Conservation (phyloP, 2,113 vertebrate genomes). For the Toxotes jaculatrix region DNA sequence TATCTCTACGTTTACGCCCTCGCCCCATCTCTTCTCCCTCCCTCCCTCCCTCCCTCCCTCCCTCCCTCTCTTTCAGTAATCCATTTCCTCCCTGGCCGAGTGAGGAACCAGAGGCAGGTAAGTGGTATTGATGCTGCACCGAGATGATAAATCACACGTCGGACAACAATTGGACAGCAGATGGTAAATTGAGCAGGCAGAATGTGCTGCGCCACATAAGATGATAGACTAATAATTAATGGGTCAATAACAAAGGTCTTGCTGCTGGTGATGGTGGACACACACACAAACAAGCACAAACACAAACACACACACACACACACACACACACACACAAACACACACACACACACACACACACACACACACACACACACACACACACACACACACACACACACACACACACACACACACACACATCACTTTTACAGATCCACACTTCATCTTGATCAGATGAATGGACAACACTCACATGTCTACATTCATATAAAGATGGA, state of each 20-base stretch:
- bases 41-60: too few relatives aligned
- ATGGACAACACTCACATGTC: too few relatives aligned
- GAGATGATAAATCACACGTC: conserved; percentile 37
- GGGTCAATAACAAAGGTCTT: conserved; percentile 34
- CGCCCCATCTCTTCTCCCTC: background rate
- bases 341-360: too few relatives aligned
- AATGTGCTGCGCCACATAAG: conserved; percentile 2
- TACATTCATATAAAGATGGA: too few relatives aligned
- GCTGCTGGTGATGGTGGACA: conserved; percentile 5
- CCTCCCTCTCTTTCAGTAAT: background rate
- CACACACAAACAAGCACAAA: too few relatives aligned
- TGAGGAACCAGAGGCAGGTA: conserved; percentile 20
- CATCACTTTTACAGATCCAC: too few relatives aligned
- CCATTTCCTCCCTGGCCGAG: conserved; percentile 25
- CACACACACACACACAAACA: too few relatives aligned
- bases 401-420: too few relatives aligned
- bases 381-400: too few relatives aligned
- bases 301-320: too few relatives aligned
- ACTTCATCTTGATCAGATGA: too few relatives aligned
- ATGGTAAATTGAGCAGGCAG: conserved; percentile 21
- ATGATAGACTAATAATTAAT: conserved; percentile 59
- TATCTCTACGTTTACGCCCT: conserved; percentile 8
- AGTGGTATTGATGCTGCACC: conserved; percentile 26
- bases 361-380: too few relatives aligned
- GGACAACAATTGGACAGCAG: conserved; percentile 12